Conservation (phyloP, 2,113 vertebrate genomes). For the Anas platyrhynchos region DNA sequence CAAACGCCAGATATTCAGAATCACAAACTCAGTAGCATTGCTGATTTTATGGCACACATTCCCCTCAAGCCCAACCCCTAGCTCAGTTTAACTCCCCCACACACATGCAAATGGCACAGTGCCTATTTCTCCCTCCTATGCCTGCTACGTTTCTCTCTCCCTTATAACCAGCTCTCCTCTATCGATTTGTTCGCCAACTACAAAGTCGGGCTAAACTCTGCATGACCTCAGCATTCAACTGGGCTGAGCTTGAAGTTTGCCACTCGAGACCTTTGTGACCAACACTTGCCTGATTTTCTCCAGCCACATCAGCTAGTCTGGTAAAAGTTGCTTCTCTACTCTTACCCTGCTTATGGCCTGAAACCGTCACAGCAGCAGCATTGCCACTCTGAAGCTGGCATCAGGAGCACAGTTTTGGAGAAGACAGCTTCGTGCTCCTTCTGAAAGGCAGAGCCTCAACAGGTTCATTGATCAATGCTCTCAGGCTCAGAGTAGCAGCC, state of each 20-base stretch:
- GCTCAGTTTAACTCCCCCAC: neutral
- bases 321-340: neutral
- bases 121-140: neutral
- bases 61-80: neutral
- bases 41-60: neutral
- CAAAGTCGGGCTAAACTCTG: neutral
- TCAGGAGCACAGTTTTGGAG: neutral
- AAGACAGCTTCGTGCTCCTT: neutral
- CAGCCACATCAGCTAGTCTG: neutral
- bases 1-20: neutral
- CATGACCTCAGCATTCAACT: neutral
- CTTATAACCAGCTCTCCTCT: neutral
- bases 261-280: neutral
- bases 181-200: too few species aligned
- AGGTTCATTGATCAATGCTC: neutral
- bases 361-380: neutral
- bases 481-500: neutral
- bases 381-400: neutral
- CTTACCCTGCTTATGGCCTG: neutral
- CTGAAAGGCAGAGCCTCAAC: neutral
- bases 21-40: neutral
- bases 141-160: neutral
- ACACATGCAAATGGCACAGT: neutral
- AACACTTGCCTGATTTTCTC: rapidly evolving
- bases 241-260: neutral